Conservation (phyloP, 2,888 invertebrate species). For the Dorcus parallelipipedus region DNA sequence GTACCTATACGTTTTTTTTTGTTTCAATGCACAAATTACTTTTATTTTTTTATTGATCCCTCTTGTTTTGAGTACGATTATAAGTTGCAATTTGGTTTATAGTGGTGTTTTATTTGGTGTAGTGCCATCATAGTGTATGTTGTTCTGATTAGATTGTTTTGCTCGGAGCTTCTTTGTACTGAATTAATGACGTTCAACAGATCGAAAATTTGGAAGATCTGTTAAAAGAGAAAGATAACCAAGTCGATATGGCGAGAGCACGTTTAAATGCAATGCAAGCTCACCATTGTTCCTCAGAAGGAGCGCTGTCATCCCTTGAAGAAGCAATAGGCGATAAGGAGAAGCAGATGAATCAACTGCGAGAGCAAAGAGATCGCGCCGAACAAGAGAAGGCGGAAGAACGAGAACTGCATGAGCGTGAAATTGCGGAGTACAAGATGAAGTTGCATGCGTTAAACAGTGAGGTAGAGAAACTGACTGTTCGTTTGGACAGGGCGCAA, state of each 20-base stretch:
- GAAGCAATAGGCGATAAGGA: conserved; percentile 96
- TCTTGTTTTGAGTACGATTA: too few species aligned
- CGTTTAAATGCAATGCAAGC: conserved; percentile 90
- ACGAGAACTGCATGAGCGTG: conserved; percentile 86
- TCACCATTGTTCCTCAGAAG: conserved; percentile 90
- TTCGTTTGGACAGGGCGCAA: conserved; percentile 82
- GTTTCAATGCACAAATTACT: too few species aligned
- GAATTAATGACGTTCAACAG: conserved; percentile 51
- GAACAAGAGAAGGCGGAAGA: conserved; percentile 97
- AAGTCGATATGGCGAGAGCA: conserved; percentile 92
- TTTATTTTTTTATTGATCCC: too few species aligned
- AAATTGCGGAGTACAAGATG: conserved; percentile 93
- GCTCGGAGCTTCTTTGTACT: neutral
- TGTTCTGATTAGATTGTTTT: neutral
- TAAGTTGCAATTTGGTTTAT: neutral
- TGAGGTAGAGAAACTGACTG: conserved; percentile 85
- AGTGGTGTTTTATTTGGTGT: conserved; percentile 5
- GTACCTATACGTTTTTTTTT: too few species aligned
- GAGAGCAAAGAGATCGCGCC: conserved; percentile 91
- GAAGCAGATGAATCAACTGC: conserved; percentile 90
- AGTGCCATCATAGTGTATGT: neutral
- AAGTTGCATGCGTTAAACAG: conserved; percentile 87
- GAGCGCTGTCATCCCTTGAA: conserved; percentile 87
- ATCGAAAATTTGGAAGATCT: conserved; percentile 97
- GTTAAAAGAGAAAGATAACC: conserved; percentile 96